Evolutionary conservation across 1,140 invertebrate species (phyloP), one percentile per base, ranked within the genome.

Genomic region (Mercenaria mercenaria): DNA sequence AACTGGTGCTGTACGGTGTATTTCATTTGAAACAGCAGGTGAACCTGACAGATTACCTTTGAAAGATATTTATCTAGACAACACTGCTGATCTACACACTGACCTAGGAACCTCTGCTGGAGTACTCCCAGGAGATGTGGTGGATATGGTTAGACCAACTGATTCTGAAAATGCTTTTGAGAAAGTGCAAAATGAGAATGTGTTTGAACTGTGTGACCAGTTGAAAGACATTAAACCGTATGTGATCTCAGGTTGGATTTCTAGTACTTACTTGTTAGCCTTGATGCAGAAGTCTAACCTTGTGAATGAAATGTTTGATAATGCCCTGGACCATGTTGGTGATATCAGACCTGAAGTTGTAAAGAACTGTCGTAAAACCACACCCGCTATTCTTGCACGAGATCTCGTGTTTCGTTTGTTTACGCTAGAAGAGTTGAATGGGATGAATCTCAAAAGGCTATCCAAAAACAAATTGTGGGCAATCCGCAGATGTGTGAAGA

Each of bases 331-430:
- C 50, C 8, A 74, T 15, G 37, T 76, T 8, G 69, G 47, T 39
- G 56, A 87, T 6, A 64, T 87, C 32, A 0, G 34, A 1, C 29
- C 29, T 43, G 74, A 69, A 69, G 29, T 87, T 32, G 50, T 87
- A 15, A 23, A 76, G 20, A 77, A 50, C 18, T 87, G 84, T 50
- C n/a, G 72, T 20, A 76, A 26, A 20, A 79, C 0, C 72, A 39
- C 50, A 11, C 84, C 84, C 37, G 47, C 84, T 10, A 47, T 87
- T 8, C 39, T 87, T 41, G 84, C 74, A 0, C 15, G 69, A 41
- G 84, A 87, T 77, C 84, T 87, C 32, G 23, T 59, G n/a, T 87
- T 87, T 56, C 2, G 84, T 26, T 26, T 87, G 26, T 87, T 87
- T 50, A 77, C 69, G 0, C 56, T 87, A 20, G 69, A 50, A 2